A percentile compares a stretch with the other conserved stretches of the same genome.
phyloP scores from a whole-genome alignment of 1,140 invertebrate species.

The Macrosteles quadrilineatus region DNA sequence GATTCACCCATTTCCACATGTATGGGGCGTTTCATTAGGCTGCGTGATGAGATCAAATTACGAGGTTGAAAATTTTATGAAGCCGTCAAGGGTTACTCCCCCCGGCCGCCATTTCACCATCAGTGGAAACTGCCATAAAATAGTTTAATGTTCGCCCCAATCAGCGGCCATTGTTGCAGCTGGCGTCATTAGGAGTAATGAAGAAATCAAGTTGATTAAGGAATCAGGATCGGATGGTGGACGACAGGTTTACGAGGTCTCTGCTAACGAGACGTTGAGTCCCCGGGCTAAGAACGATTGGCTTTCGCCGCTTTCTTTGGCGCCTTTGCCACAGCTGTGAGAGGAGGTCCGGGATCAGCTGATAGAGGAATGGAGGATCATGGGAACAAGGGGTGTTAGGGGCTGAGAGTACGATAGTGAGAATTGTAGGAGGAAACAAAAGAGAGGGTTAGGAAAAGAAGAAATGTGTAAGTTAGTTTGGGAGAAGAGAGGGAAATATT shows the following conservation, averaged over 20 bases:
- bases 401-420: no score
- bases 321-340: background rate
- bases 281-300: background rate
- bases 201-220: conserved; percentile 26
- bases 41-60: no score
- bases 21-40: no score
- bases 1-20: no score
- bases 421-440: no score
- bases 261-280: background rate
- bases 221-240: conserved; percentile 21
- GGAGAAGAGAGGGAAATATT: no score
- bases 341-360: no score
- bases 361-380: no score
- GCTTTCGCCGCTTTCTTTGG: conserved; percentile 5
- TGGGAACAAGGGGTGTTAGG: no score
- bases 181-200: conserved; percentile 14
- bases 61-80: no score
- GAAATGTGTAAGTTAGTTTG: no score
- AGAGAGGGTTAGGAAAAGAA: no score
- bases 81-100: background rate
- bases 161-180: conserved; percentile 20
- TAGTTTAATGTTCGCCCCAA: conserved; percentile 8
- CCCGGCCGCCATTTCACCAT: conserved; percentile 14
- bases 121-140: conserved; percentile 14
- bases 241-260: conserved; percentile 3